phyloP scores from a whole-genome alignment of 2,888 invertebrate species.

The Drosophila quinaria region DNA sequence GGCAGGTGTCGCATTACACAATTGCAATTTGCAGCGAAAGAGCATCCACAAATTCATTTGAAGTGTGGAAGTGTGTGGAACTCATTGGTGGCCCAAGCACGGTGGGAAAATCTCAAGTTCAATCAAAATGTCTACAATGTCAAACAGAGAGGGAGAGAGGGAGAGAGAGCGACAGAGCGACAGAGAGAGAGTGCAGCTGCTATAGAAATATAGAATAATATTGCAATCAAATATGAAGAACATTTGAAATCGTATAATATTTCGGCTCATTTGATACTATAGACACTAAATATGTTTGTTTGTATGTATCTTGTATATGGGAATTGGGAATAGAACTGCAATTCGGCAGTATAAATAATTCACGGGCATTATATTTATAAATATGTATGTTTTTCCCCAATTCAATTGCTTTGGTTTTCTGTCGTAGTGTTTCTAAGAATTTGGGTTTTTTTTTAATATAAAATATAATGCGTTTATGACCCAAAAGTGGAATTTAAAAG shows the following conservation, averaged over 20 bases:
- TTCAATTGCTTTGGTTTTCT: not conserved
- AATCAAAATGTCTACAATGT: slow-evolving; percentile 41
- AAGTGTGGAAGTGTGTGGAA: slow-evolving; percentile 41
- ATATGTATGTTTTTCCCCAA: not conserved
- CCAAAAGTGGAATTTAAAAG: too few species aligned
- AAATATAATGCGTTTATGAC: too few species aligned
- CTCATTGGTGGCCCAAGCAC: slow-evolving; percentile 9
- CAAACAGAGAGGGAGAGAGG: not conserved
- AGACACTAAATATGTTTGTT: not conserved
- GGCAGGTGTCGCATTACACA: slow-evolving; percentile 42
- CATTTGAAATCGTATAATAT: not conserved
- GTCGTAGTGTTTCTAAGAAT: too few species aligned
- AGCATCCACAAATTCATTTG: slow-evolving; percentile 48
- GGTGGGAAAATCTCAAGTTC: slow-evolving; percentile 59
- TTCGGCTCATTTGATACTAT: not conserved
- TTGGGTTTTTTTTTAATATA: too few species aligned
- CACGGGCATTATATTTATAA: not conserved
- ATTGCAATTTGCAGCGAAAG: slow-evolving; percentile 35
- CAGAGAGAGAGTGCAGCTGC: slow-evolving; percentile 18
- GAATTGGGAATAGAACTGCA: slow-evolving; percentile 2
- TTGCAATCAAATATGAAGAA: not conserved
- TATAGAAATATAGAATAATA: slow-evolving; percentile 24
- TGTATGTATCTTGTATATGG: too few species aligned
- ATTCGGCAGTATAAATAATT: not conserved
- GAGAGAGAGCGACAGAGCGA: too few species aligned